phyloP scores from a whole-genome alignment of 2,888 invertebrate genomes.

The Luperina testacea region DNA sequence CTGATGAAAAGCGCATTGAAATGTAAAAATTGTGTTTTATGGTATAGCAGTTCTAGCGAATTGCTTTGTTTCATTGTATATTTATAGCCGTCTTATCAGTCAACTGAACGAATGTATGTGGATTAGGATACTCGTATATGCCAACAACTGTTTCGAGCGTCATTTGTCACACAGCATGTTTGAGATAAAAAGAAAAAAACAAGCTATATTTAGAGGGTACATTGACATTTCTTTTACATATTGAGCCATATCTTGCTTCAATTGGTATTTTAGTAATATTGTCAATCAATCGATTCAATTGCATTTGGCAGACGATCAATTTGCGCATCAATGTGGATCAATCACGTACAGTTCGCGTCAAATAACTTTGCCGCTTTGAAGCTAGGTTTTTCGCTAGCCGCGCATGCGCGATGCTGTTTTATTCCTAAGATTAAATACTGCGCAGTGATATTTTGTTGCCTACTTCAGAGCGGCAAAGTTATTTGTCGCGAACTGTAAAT shows the following conservation, averaged over 20 bases:
- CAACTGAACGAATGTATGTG: background rate
- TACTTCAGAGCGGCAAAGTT: too few relatives aligned
- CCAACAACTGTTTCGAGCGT: conserved; percentile 1
- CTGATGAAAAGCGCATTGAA: background rate
- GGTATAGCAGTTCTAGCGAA: background rate
- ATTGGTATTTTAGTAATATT: background rate
- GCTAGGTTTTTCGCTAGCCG: too few relatives aligned
- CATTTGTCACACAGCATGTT: background rate
- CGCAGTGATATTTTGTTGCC: too few relatives aligned
- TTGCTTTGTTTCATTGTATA: background rate
- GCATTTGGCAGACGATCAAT: background rate
- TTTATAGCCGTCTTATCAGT: conserved; percentile 27
- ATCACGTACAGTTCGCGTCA: background rate
- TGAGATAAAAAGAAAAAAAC: background rate
- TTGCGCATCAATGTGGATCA: background rate
- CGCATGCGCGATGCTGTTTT: too few relatives aligned
- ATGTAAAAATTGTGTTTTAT: background rate
- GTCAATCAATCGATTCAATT: background rate
- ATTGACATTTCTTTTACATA: conserved; percentile 12
- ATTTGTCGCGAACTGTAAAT: background rate
- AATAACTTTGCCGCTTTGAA: too few relatives aligned
- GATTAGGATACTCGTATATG: background rate
- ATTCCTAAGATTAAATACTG: too few relatives aligned
- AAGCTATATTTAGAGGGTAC: conserved; percentile 25
- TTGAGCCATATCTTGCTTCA: background rate